Evolutionary conservation across 2,113 vertebrate genomes (phyloP).

Genomic region (Halichoeres trimaculatus): DNA sequence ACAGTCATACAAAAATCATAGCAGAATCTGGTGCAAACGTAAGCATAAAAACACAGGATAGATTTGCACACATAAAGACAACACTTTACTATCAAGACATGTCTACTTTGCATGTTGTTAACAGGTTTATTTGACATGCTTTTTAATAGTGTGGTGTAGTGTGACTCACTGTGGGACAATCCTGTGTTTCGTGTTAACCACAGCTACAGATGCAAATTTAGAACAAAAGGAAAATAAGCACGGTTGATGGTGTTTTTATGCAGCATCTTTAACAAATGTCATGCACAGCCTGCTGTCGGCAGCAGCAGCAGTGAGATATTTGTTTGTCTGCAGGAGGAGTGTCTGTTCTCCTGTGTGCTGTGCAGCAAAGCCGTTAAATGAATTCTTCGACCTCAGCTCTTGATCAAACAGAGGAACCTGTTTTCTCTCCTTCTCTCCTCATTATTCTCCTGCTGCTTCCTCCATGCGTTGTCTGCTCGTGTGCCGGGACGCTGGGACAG

Average conservation of each 20-base stretch:
- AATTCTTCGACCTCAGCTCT: slow-evolving; percentile 43
- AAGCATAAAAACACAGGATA: no score
- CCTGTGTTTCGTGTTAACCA: neutral
- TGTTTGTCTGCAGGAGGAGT: slow-evolving; percentile 7
- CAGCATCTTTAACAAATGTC: slow-evolving; percentile 7
- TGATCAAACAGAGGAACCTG: slow-evolving; percentile 17
- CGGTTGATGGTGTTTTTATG: neutral
- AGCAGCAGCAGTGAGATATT: neutral
- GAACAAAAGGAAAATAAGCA: neutral
- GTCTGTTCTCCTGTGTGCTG: neutral
- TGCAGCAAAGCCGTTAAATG: slow-evolving; percentile 18
- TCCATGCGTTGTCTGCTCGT: neutral
- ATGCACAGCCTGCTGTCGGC: slow-evolving; percentile 6
- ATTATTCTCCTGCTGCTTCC: slow-evolving; percentile 33
- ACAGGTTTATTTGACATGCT: neutral
- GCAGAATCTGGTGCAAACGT: no score
- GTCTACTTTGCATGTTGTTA: neutral
- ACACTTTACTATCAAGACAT: neutral
- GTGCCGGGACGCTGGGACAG: neutral
- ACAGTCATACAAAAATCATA: no score
- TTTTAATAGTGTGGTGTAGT: neutral
- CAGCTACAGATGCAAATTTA: neutral
- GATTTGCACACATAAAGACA: neutral
- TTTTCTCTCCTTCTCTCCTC: slow-evolving; percentile 23
- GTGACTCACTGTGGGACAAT: neutral